Evolutionary conservation across 2,797 vertebrate species (phyloP), one percentile per base, ranked within the genome.

Genomic region (Trachops cirrhosus): DNA sequence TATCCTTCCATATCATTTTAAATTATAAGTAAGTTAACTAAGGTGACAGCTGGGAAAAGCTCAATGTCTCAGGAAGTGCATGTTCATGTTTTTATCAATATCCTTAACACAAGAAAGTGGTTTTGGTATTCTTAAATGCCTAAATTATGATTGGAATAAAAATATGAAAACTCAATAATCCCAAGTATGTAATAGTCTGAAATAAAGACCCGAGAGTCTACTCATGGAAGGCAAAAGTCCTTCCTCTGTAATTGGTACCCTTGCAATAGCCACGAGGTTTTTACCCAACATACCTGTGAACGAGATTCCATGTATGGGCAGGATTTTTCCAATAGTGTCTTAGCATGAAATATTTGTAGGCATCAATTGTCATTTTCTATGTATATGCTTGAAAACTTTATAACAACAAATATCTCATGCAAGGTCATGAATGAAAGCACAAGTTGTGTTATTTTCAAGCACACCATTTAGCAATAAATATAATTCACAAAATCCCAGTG

Each of bases 1-100:
- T 93, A 64, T 85, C 12, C 57, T 29, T 93, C 29, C 9, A 29
- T 83, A 57, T 87, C 52, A 88, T 68, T 95, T 96, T 41, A 95
- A 92, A 91, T 91, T n/a, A 57, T 79, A 34, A 89, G 48, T 71
- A 92, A 91, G 3, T 93, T 74, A 73, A 44, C 15, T 24, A 86
- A 92, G 22, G 26, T 94, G 64, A 86, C 37, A 95, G 44, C 0
- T 67, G 73, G 22, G 37, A 73, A 91, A 21, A 88, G 4, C 11
- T 86, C 50, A 46, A 73, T 91, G 24, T 71, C 70, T 78, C 52
- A 94, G 68, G 10, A 90, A 95, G 34, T 59, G 0, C 3, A 67
- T 18, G 4, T 37, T 80, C 15, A 78, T 79, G 50, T 52, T 91
- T 95, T 87, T 94, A n/a, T 52, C 74, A 87, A 64, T 82, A 57